Evolutionary conservation across 1,140 invertebrate genomes (phyloP), one percentile per base, ranked within the genome.

Genomic region (Zaprionus africanus): DNA sequence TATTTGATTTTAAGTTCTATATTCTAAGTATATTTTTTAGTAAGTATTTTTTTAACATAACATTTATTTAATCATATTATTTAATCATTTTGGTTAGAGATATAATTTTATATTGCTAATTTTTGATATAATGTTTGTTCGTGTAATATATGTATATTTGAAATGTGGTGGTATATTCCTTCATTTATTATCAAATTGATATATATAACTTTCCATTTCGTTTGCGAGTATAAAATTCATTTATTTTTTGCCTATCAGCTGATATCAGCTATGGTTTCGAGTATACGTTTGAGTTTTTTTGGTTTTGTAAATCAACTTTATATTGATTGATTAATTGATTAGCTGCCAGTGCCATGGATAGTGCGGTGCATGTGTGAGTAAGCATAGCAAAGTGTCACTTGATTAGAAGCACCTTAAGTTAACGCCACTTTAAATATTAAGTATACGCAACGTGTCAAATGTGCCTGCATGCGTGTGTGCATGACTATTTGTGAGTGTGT

Each of bases 251-350:
- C 19, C 63, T 41, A 26, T 66, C 58, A 54, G 24, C 15, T 59
- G 34, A 26, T 67, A 26, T 31, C 24, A 38, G n/a, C 26, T 22
- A 24, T 4, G 15, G 26, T 54, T 36, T 58, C 22, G 28, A 70
- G 26, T 59, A 53, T 46, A 28, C 57, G 24, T 38, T 13, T 7
- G 0, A 5, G 5, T 26, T 78, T 71, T 68, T 69, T 63, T 36
- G 26, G n/a, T 62, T 41, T 54, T 41, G 71, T 69, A 54, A 31
- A 57, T 67, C 56, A 71, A 86, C 71, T 76, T 79, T 79, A 76
- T 82, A 68, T 74, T 82, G 83, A 86, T 86, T 80, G 73, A 86
- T 86, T 86, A 75, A 70, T 79, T 76, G 75, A 81, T 53, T 64
- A 68, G 51, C 41, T 24, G 46, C 15, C 57, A 38, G 36, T 38